Conservation (phyloP, 2,113 vertebrate genomes). For the Sceloporus undulatus region DNA sequence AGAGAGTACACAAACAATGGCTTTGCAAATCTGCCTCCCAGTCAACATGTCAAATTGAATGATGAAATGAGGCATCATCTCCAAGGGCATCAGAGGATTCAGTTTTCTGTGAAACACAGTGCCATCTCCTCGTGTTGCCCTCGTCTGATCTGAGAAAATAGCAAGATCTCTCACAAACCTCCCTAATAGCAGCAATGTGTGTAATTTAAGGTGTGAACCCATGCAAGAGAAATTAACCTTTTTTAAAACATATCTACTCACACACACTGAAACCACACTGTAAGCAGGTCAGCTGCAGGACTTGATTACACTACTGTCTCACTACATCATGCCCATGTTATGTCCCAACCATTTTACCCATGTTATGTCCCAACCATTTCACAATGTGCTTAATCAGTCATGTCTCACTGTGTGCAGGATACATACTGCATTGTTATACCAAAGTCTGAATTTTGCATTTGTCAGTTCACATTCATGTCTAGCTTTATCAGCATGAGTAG, state of each 20-base stretch:
- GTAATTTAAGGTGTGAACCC: not conserved
- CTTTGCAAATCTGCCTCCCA: conserved; percentile 3
- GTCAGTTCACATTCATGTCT: not conserved
- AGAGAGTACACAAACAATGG: conserved; percentile 29
- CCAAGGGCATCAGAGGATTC: not conserved
- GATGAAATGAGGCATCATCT: conserved; percentile 35
- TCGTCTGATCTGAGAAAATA: not conserved
- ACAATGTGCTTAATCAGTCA: not conserved
- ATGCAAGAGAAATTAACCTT: not conserved
- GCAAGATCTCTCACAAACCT: not conserved
- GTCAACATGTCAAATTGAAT: conserved; percentile 19
- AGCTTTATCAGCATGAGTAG: not conserved
- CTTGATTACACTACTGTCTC: not conserved
- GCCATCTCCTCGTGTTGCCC: not conserved
- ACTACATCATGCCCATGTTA: not conserved
- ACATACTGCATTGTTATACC: not conserved
- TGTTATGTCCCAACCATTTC: not conserved
- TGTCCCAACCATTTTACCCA: not conserved
- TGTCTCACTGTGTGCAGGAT: not conserved
- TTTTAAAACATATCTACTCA: not conserved
- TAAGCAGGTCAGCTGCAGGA: not conserved
- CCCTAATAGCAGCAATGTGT: not conserved
- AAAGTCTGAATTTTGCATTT: not conserved
- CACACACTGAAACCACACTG: not conserved
- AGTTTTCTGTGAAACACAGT: not conserved